Conservation (phyloP, 2,113 vertebrate genomes). For the Aythya baeri region DNA sequence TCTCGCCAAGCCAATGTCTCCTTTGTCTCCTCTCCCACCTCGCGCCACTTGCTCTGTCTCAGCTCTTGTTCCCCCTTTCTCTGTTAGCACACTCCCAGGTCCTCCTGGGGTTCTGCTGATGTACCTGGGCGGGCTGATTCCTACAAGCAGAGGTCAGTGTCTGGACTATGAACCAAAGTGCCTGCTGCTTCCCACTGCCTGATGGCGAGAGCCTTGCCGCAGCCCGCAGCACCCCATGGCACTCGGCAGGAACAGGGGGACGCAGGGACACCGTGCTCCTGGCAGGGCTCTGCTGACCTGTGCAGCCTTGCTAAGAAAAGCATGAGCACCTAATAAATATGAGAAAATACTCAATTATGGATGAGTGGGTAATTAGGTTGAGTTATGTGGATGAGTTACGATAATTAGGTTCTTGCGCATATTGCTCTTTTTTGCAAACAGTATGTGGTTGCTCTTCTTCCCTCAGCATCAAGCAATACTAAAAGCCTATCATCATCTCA, state of each 20-base stretch:
- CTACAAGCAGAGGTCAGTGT: fast-evolving
- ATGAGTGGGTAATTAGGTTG: slow-evolving; percentile 19
- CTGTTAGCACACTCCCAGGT: not conserved
- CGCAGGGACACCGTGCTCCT: fast-evolving
- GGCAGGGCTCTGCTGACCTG: not conserved
- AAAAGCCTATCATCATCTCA: not conserved
- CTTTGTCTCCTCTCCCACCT: not conserved
- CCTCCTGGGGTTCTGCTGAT: not conserved
- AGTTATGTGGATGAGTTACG: not conserved
- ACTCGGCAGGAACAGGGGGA: not conserved
- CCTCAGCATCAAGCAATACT: not conserved
- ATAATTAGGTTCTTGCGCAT: slow-evolving; percentile 6
- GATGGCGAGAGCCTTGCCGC: not conserved
- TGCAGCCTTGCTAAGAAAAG: not conserved
- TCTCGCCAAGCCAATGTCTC: not conserved
- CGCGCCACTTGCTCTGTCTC: not conserved
- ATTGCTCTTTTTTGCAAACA: not conserved
- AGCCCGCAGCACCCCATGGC: not conserved
- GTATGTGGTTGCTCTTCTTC: not conserved
- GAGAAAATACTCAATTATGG: not conserved
- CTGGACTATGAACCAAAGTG: not conserved
- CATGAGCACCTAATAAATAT: not conserved
- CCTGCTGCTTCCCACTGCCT: fast-evolving
- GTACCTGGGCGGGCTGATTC: fast-evolving
- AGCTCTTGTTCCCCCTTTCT: fast-evolving